phyloP scores from a whole-genome alignment of 1,140 invertebrate genomes.

The Camponotus vicinus region DNA sequence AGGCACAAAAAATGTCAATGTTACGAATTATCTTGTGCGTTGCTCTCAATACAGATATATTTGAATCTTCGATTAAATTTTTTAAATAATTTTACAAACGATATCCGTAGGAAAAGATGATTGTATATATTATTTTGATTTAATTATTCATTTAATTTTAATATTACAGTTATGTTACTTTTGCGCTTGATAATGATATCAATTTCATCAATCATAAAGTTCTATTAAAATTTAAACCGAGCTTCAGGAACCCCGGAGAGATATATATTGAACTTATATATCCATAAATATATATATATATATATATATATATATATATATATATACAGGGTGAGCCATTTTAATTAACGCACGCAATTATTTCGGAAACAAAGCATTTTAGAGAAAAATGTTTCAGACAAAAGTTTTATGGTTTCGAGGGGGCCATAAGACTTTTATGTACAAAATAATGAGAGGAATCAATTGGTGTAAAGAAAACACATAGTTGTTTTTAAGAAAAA shows the following conservation, averaged over 20 bases:
- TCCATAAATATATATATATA: conserved; percentile 21
- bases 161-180: background rate
- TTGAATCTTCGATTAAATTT: background rate
- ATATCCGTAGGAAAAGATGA: background rate
- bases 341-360: too few species aligned
- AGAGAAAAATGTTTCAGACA: too few species aligned
- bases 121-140: too few species aligned
- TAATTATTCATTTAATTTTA: conserved; percentile 1
- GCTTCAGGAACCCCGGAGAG: background rate
- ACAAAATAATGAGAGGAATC: too few species aligned
- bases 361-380: too few species aligned
- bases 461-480: too few species aligned
- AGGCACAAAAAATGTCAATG: background rate
- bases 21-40: background rate
- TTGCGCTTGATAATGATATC: conserved; percentile 8
- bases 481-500: too few species aligned
- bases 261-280: conserved; percentile 16
- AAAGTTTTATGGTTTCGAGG: too few species aligned
- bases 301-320: background rate
- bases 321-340: too few species aligned
- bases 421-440: too few species aligned
- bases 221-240: conserved; percentile 9
- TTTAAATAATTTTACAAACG: background rate
- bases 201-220: conserved; percentile 27
- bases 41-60: background rate